Percentiles rank a stretch among this genome's conserved stretches.
phyloP scores from a whole-genome alignment of 1,140 invertebrate species.

The Drosophila mojavensis region DNA sequence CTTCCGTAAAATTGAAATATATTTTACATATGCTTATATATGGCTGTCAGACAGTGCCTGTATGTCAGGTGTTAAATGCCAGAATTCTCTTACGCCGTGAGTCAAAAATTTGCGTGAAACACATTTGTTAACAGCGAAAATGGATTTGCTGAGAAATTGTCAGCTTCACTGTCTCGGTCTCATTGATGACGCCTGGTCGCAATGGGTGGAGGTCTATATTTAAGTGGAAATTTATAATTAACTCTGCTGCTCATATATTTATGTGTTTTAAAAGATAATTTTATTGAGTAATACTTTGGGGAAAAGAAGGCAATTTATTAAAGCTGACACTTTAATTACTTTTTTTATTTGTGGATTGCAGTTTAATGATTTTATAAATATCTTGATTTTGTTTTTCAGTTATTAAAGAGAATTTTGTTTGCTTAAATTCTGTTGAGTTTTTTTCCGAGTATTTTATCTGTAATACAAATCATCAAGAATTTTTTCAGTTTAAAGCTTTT shows the following conservation, averaged over 20 bases:
- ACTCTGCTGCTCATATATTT: conserved; percentile 8
- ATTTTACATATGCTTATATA: background rate
- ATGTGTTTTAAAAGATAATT: conserved; percentile 7
- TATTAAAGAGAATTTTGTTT: background rate
- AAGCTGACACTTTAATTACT: background rate
- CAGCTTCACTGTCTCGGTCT: background rate
- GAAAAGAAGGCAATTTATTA: conserved; percentile 9
- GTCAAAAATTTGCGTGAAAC: conserved; percentile 32
- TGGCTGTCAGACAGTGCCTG: background rate
- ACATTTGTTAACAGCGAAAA: conserved; percentile 25
- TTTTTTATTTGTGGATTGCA: background rate
- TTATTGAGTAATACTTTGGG: background rate
- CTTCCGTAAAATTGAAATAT: conserved; percentile 35
- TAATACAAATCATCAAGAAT: no score
- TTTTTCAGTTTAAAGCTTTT: no score
- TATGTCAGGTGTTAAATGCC: conserved; percentile 51
- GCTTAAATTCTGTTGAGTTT: background rate
- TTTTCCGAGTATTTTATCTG: background rate
- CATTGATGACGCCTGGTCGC: background rate
- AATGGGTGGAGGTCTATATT: background rate
- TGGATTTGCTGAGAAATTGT: conserved; percentile 39
- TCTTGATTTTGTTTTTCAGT: background rate
- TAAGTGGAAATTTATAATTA: conserved; percentile 28
- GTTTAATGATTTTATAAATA: background rate
- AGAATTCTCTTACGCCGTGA: conserved; percentile 21